Evolutionary conservation across 2,797 vertebrate species (phyloP), one percentile per base, ranked within the genome.

Genomic region (Prunella strophiata): DNA sequence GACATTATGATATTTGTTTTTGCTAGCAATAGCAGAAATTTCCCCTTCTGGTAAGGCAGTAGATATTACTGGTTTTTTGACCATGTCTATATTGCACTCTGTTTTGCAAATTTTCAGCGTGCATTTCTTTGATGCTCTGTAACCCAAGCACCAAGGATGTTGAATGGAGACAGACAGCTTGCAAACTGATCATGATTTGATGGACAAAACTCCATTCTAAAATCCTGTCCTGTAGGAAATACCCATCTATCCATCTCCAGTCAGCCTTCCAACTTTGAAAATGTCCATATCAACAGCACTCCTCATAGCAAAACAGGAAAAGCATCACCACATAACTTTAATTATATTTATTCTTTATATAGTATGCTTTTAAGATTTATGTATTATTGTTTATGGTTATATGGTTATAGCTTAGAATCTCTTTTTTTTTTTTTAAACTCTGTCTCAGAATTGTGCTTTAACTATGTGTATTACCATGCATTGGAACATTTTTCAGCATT

Each of bases 81-180:
- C 40, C 48, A 51, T 7, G 1, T 36, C 15, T 14, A 3, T 43
- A n/a, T 54, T 67, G 50, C 10, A 40, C 0, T 3, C 8, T 30
- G 15, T 47, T 79, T 70, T 62, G 26, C 14, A 30, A 54, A 0
- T 76, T 82, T 89, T 68, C n/a, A 80, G n/a, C 17, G 50, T 51
- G n/a, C 4, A 6, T 71, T 76, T 75, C 26, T 32, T 40, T 63
- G 29, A 26, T 43, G 7, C 7, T 75, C 18, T 52, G 34, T 70
- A 54, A 22, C 30, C 19, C 32, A 50, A 63, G 23, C 34, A 67
- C 25, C 27, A 55, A n/a, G 16, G 25, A 43, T 61, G 5, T 22
- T 85, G 20, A 42, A 6, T 30, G 19, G 22, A 50, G 10, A 52
- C 27, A 84, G 43, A 45, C 16, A 74, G 26, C 29, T 72, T 73